Conservation (phyloP, 37 sponge, comb jelly and placozoan genomes). For the Chondrilla cf. caribensis region DNA sequence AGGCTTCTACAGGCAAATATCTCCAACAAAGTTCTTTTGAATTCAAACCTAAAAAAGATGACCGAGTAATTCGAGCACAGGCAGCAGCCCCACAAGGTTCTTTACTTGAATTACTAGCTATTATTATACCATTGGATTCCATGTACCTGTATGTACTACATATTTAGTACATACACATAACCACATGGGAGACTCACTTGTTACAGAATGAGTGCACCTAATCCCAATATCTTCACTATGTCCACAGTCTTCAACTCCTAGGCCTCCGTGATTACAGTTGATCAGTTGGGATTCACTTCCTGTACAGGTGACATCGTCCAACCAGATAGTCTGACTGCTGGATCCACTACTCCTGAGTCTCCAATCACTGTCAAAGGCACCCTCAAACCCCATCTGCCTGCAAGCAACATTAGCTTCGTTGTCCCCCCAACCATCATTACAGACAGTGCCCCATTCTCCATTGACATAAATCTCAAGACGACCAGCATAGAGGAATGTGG, state of each 20-base stretch:
- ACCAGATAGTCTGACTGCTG: slow-evolving; percentile 5
- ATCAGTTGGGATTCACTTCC: neutral
- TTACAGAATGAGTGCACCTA: neutral
- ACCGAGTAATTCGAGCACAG: too few relatives aligned
- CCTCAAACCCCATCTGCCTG: slow-evolving; percentile 1
- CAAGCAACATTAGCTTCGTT: slow-evolving; percentile 7
- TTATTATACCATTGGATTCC: too few relatives aligned
- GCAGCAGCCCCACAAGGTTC: too few relatives aligned
- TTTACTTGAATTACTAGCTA: too few relatives aligned
- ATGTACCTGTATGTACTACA: too few relatives aligned
- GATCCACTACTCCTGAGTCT: neutral
- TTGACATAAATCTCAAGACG: neutral
- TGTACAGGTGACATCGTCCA: slow-evolving; percentile 4
- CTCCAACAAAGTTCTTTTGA: too few relatives aligned
- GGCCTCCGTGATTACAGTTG: neutral
- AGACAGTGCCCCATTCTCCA: slow-evolving; percentile 14
- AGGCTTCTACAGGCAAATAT: too few relatives aligned
- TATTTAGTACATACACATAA: too few relatives aligned
- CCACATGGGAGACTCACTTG: neutral
- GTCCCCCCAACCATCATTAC: slow-evolving; percentile 13
- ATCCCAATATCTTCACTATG: slow-evolving; percentile 23
- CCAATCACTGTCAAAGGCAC: neutral
- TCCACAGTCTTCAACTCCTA: neutral
- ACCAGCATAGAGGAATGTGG: neutral
- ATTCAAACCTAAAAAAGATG: too few relatives aligned